Evolutionary conservation across 2,113 vertebrate species (phyloP).

Genomic region (Chitala chitala): DNA sequence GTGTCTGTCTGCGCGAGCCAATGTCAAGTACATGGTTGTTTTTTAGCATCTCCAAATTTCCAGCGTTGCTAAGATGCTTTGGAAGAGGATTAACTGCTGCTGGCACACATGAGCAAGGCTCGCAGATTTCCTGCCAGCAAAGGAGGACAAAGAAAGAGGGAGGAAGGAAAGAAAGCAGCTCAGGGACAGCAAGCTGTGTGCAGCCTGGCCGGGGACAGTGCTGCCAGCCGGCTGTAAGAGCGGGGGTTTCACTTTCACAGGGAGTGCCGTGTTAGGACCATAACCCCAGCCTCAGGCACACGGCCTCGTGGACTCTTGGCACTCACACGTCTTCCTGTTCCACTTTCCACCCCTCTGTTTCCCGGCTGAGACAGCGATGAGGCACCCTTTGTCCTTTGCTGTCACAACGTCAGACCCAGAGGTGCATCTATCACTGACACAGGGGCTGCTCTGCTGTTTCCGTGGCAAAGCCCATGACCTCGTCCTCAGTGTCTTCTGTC

Average conservation of each 20-base stretch:
- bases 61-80: conserved; percentile 67
- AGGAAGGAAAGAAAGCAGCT: conserved; percentile 26
- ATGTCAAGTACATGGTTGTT: conserved; percentile 45
- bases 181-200: conserved; percentile 35
- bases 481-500: not conserved
- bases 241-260: conserved; percentile 33
- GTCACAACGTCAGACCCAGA: conserved; percentile 20
- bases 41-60: conserved; percentile 55
- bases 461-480: conserved; percentile 19
- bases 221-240: conserved; percentile 28
- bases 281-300: conserved; percentile 25
- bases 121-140: conserved; percentile 51
- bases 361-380: conserved; percentile 21
- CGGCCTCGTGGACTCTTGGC: conserved; percentile 11
- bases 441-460: not conserved
- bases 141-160: conserved; percentile 15
- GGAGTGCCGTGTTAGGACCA: conserved; percentile 21
- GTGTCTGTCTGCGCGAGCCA: conserved; percentile 52
- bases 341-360: conserved; percentile 14
- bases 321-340: not conserved
- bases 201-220: conserved; percentile 30
- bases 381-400: conserved; percentile 8
- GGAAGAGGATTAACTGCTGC: conserved; percentile 60
- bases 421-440: not conserved
- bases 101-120: conserved; percentile 43